These are phyloP conservation scores for Xiphias gladius DNA, from an alignment of 2,113 vertebrate genomes.

Conservation along the genomic window DNA sequence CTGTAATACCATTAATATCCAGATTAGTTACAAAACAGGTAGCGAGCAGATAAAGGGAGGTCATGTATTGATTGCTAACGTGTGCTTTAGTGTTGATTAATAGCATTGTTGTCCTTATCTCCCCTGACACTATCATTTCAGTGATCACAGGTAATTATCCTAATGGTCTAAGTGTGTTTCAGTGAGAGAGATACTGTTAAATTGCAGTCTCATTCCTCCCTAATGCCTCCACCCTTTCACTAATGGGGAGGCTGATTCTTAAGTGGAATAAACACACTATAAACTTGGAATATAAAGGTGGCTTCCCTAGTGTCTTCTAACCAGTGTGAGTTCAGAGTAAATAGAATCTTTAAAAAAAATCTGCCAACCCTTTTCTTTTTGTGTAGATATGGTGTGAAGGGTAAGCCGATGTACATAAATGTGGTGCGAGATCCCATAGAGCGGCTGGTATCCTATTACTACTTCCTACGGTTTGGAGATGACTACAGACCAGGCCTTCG, in stretches of 20 bases:
- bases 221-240: conserved; percentile 12
- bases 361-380: conserved; percentile 2
- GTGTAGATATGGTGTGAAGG: conserved; percentile 91
- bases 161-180: conserved; percentile 60
- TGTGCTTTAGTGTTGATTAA: conserved; percentile 70
- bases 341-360: neutral
- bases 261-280: conserved; percentile 19
- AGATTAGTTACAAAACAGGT: conserved; percentile 66
- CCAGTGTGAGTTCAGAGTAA: neutral
- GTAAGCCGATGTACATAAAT: conserved; percentile 97
- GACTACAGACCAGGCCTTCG: conserved; percentile 96
- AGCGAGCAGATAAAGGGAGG: conserved; percentile 53
- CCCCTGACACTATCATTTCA: conserved; percentile 59
- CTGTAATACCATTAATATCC: conserved; percentile 67
- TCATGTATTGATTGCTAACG: conserved; percentile 61
- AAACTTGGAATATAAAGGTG: neutral
- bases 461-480: conserved; percentile 97
- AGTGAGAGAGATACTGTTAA: conserved; percentile 31
- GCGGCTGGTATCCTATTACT: conserved; percentile 98
- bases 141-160: conserved; percentile 72
- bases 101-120: conserved; percentile 72
- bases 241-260: conserved; percentile 27
- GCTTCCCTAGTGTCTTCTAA: neutral
- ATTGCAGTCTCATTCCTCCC: conserved; percentile 2
- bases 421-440: conserved; percentile 98